Base-by-base conservation (phyloP, 2,797 vertebrate species). In the Zalophus californianus region DNA sequence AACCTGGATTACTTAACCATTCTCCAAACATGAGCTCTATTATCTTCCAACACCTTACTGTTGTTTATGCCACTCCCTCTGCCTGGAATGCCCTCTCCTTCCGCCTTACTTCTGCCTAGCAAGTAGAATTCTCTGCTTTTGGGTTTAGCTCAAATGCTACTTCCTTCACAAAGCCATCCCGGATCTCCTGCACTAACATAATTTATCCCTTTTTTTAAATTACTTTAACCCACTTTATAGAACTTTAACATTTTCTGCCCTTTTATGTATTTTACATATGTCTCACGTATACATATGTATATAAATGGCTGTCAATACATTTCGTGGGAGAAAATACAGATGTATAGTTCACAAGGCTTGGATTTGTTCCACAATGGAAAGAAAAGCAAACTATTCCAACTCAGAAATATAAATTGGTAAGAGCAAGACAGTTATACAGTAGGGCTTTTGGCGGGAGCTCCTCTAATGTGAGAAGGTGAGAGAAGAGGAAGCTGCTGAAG, bases 121-220 rank as follows among this genome's bases (percentile, higher is more conserved):
- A 68, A 50, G 27, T 29, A 88, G 25, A 95, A 85, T 52, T 90
- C 78, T 91, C 62, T 38, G 52, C 18, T 86, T 75, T 5, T 27
- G 58, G 56, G 58, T 56, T 50, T 38, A 75, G 52, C 44, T 90
- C 68, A 95, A 84, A 70, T 29, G 82, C 27, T 6, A 68, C 52
- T 83, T 94, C 62, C 44, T 86, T 66, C 15, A 82, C 41, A 80
- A 84, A 85, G 44, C 8, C 56, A 70, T 32, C 32, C 66, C 86
- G 72, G 44, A 75, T 77, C 29, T 77, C 80, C 56, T 68, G 91
- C 5, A 23, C 9, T 77, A 62, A 93, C 15, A 50, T 27, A 60
- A 66, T 54, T 50, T 83, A 77, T 50, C n/a, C 80, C n/a, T 52
- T 66, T 86, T 96, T 54, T 87, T 54, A 92, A 56, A 80, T 72